Percentiles rank a stretch among this genome's conserved stretches.
Conservation (phyloP, 2,113 vertebrate species). For the Istiophorus platypterus region DNA sequence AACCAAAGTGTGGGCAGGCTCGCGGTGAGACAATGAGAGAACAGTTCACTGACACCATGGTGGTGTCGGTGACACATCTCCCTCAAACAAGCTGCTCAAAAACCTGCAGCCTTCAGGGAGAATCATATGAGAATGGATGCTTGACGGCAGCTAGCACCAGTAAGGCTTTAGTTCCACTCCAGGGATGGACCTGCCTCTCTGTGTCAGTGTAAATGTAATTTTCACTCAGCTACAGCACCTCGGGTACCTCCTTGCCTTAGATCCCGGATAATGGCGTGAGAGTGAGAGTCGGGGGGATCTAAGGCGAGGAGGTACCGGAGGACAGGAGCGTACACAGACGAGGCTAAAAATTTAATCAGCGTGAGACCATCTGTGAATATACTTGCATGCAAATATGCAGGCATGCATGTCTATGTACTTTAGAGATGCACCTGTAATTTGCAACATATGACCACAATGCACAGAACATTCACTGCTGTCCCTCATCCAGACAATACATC, state of each 20-base stretch:
- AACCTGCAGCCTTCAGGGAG: slow-evolving; percentile 58
- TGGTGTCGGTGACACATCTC: slow-evolving; percentile 29
- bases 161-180: slow-evolving; percentile 70
- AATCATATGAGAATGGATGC: slow-evolving; percentile 63
- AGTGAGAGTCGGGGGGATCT: slow-evolving; percentile 39
- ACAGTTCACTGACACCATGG: slow-evolving; percentile 9
- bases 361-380: slow-evolving; percentile 17
- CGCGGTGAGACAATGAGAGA: slow-evolving; percentile 13
- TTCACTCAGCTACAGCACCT: slow-evolving; percentile 75
- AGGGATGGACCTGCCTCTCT: slow-evolving; percentile 65
- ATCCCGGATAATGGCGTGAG: slow-evolving; percentile 69
- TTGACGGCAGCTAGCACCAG: slow-evolving; percentile 50
- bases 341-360: slow-evolving; percentile 52
- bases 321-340: slow-evolving; percentile 22
- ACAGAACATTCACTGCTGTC: slow-evolving; percentile 1
- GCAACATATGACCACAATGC: slow-evolving; percentile 19
- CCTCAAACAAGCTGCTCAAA: slow-evolving; percentile 48
- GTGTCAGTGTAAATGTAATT: slow-evolving; percentile 78
- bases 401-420: neutral
- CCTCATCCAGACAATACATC: slow-evolving; percentile 30
- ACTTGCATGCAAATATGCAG: slow-evolving; percentile 7
- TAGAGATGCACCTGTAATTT: slow-evolving; percentile 20
- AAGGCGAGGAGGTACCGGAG: too few species aligned
- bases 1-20: neutral
- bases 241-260: slow-evolving; percentile 62